Percentiles rank a stretch among this genome's conserved stretches.
phyloP scores from a whole-genome alignment of 2,888 invertebrate species.

The Sturmia bella region DNA sequence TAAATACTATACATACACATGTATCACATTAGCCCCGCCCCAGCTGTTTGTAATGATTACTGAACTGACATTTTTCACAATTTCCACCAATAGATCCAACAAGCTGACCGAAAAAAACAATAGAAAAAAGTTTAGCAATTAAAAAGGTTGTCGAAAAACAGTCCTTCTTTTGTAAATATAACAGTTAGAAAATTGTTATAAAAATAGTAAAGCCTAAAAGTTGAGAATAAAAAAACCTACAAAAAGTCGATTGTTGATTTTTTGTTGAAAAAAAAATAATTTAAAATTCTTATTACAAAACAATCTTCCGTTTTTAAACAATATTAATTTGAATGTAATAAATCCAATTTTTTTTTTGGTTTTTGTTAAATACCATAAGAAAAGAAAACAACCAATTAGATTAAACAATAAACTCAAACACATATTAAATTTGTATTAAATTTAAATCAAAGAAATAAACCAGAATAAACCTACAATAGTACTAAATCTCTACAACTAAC shows the following conservation, averaged over 20 bases:
- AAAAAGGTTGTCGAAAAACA: conserved; percentile 9
- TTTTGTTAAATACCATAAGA: conserved; percentile 2
- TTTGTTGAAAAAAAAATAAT: conserved; percentile 32
- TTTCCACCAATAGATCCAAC: conserved; percentile 33
- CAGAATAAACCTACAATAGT: conserved; percentile 65
- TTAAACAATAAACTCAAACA: conserved; percentile 52
- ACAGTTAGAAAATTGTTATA: conserved; percentile 52
- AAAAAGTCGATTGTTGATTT: conserved; percentile 67
- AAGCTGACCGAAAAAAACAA: conserved; percentile 16
- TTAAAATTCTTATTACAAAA: neutral
- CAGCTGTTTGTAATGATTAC: conserved; percentile 26
- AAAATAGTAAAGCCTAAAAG: conserved; percentile 35
- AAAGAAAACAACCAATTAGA: conserved; percentile 41
- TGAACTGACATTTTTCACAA: conserved; percentile 10
- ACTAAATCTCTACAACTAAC: conserved; percentile 58
- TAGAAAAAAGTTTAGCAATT: conserved; percentile 37
- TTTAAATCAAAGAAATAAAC: conserved; percentile 26
- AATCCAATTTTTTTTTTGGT: conserved; percentile 16
- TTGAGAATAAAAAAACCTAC: conserved; percentile 6
- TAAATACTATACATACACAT: neutral
- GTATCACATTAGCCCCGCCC: neutral
- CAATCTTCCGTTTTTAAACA: neutral
- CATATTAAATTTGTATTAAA: conserved; percentile 12
- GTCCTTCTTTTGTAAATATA: conserved; percentile 32
- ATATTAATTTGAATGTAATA: neutral